Base-by-base conservation (phyloP, 2,888 invertebrate genomes). In the Lingula anatina region DNA sequence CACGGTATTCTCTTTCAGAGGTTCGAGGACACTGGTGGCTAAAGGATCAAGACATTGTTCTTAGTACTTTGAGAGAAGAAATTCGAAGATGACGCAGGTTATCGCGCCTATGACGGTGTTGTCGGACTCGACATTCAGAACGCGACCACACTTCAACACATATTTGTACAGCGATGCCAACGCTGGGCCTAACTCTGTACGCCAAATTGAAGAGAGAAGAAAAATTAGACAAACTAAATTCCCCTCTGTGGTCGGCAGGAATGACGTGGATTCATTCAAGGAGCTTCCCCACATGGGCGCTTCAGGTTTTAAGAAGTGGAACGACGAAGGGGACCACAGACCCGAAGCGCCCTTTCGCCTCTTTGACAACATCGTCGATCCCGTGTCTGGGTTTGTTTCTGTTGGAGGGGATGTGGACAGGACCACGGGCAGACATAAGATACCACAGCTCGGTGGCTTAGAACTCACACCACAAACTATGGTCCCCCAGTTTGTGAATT, bases 321-420 rank as follows among this genome's bases (percentile, higher is more conserved):
- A 73, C 47, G 72, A 72, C 52, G 64, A 63, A 18, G 73, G 71
- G 0, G 70, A 71, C 39, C 56, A 60, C 37, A 42, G 67, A 27
- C 59, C 70, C 2, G 53, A 55, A 26, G 73, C 68, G 1, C 74
- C 74, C 4, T 66, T 56, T 41, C 55, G 74, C 21, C 57, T 60
- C 43, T 71, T 65, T 59, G 73, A 73, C 47, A 71, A 70, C 49
- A 66, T 69, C 39, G 61, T 72, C n/a, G 73, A 73, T 48, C 73
- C 74, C 4, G 64, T 68, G 1, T 73, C 73, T 12, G 73, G 73
- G 2, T 75, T 75, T 56, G 67, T 75, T 3, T 69, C 70, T 53
- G 70, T 66, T 4, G 71, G 68, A 5, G 71, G 69, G 7, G 72
- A 73, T 60, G 63, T 68, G 18, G 70, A 71, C 51, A 55, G 70